Conservation (phyloP, 1,140 invertebrate genomes). For the Eumaeus atala region DNA sequence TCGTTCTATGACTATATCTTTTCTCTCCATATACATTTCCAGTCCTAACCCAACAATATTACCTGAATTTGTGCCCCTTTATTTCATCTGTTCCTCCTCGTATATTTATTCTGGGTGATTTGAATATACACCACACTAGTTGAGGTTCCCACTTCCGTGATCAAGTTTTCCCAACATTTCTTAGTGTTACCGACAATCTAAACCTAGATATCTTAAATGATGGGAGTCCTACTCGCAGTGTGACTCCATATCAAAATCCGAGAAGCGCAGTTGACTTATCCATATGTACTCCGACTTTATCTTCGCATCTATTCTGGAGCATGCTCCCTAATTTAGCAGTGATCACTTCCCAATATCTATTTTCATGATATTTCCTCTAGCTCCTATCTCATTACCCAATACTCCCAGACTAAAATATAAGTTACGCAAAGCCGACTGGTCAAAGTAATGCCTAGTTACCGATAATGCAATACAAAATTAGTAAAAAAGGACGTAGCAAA, state of each 20-base stretch:
- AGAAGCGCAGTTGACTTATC: conserved; percentile 12
- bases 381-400: neutral
- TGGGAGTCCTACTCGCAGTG: conserved; percentile 16
- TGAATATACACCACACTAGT: conserved; percentile 18
- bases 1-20: too few species aligned
- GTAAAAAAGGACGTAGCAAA: too few species aligned
- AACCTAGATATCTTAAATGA: conserved; percentile 21
- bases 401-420: conserved; percentile 10
- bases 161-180: neutral
- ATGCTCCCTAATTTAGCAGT: conserved; percentile 7
- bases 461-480: too few species aligned
- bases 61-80: neutral
- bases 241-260: conserved; percentile 11
- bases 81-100: conserved; percentile 8
- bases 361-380: neutral
- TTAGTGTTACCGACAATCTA: conserved; percentile 17
- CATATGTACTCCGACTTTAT: conserved; percentile 8
- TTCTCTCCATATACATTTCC: conserved; percentile 13
- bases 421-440: neutral
- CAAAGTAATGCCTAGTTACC: too few species aligned
- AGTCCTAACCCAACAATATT: conserved; percentile 2
- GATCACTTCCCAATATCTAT: conserved; percentile 12
- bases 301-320: neutral
- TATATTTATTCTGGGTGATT: conserved; percentile 17
- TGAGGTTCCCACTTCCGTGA: conserved; percentile 20